Percentiles rank a stretch among this genome's conserved stretches.
These are phyloP conservation scores for Synanthedon tipuliformis DNA, from an alignment of 2,888 invertebrate genomes.

Conservation along the genomic window DNA sequence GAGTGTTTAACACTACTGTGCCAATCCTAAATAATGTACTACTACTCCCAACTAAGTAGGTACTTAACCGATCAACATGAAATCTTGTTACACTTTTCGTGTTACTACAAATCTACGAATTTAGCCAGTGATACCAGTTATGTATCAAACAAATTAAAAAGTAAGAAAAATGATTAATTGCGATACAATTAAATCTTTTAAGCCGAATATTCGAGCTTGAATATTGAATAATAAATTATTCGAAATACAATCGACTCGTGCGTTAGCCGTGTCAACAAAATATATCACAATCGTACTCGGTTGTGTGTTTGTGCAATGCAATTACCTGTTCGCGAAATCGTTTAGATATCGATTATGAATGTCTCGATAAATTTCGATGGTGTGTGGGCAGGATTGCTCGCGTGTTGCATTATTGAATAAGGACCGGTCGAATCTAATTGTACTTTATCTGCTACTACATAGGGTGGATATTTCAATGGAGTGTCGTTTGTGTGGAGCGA, in stretches of 20 bases:
- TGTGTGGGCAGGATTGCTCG: conserved; percentile 23
- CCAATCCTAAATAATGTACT: too few species aligned
- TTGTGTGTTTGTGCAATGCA: conserved; percentile 2
- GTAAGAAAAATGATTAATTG: too few species aligned
- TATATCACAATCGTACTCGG: conserved; percentile 3
- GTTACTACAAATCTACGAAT: too few species aligned
- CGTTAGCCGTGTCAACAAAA: background rate
- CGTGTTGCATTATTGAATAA: conserved; percentile 2
- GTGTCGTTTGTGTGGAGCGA: conserved; percentile 17
- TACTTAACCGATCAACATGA: too few species aligned
- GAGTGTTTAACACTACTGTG: too few species aligned
- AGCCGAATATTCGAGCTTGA: too few species aligned
- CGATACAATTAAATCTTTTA: too few species aligned
- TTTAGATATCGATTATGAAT: conserved; percentile 18
- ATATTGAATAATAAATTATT: too few species aligned
- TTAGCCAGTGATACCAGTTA: too few species aligned
- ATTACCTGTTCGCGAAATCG: conserved; percentile 11
- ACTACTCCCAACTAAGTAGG: too few species aligned
- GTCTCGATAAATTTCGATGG: conserved; percentile 22
- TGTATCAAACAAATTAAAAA: too few species aligned
- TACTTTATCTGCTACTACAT: background rate
- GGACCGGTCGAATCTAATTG: background rate
- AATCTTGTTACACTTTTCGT: too few species aligned
- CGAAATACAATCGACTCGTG: background rate
- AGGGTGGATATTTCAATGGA: background rate